Base-by-base conservation (phyloP, 2,113 vertebrate species). In the Bufo gargarizans region DNA sequence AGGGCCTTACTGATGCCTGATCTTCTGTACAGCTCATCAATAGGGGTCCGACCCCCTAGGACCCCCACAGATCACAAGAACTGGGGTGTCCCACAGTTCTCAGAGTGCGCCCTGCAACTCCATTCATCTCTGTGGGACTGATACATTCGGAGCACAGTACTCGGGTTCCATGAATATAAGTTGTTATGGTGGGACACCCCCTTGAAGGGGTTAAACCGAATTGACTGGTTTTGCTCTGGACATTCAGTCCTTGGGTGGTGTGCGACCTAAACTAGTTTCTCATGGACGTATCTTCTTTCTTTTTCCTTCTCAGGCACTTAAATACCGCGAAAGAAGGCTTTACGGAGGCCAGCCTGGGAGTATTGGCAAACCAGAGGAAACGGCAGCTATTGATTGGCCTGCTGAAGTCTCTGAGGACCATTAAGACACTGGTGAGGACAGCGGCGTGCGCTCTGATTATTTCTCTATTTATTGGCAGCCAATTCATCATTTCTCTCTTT, bases 341-440 rank as follows among this genome's bases (percentile, higher is more conserved):
- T 92, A 99, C 98, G 4, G 96, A 97, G 93, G 97, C 98, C 90
- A 99, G 98, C 90, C 92, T 99, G 91, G 98, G 97, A 43, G 96
- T 99, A 1, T 92, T 99, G 90, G 97, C 98, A 91, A 99, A 99
- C 93, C 98, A 99, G 89, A 97, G 96, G 92, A 97, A 97, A 87
- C 93, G 98, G 16, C 98, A 99, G 82, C 93, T 99, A 91, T 93
- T 99, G 90, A 96, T 98, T 91, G 97, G 97, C 71, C 93, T 99
- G 89, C 94, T 99, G 0, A 99, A 99, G 87, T 99, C 98, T 74
- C 94, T 99, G 89, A 96, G 98, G 93, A 99, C 98, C 91, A 99
- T 99, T 93, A 99, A 99, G 94, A 99, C 98, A 8, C 91, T 99
- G 97, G 98, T 99, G 96, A 50, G 86, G 91, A 72, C 13, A 17